Conservation (phyloP, 2,888 invertebrate genomes). For the Leucophenga maculata region DNA sequence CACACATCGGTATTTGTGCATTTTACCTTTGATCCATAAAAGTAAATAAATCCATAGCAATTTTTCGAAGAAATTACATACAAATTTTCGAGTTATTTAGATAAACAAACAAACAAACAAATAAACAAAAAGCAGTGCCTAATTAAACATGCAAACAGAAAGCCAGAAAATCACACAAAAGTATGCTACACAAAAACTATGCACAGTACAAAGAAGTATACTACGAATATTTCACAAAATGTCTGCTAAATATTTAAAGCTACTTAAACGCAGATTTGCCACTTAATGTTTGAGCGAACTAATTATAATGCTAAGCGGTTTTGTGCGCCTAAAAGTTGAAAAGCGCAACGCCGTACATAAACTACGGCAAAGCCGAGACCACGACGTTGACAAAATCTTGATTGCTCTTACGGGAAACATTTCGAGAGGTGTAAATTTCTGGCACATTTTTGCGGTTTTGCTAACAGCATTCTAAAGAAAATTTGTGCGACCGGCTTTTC, state of each 20-base stretch:
- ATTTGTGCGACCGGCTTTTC: constrained; percentile 35
- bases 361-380: constrained; percentile 17
- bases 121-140: not conserved
- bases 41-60: not conserved
- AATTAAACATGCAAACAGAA: constrained; percentile 10
- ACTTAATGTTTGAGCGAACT: constrained; percentile 50
- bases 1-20: too few relatives aligned
- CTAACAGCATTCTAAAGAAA: constrained; percentile 25
- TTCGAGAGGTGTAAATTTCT: constrained; percentile 55
- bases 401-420: constrained; percentile 61
- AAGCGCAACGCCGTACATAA: not conserved
- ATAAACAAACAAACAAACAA: too few relatives aligned
- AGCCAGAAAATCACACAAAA: not conserved
- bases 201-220: too few relatives aligned
- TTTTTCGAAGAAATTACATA: not conserved
- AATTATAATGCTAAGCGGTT: constrained; percentile 46
- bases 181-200: not conserved
- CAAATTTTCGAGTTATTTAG: not conserved
- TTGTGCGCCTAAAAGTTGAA: not conserved
- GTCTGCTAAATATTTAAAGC: constrained; percentile 42
- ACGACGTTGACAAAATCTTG: constrained; percentile 51
- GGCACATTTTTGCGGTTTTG: not conserved
- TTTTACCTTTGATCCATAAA: not conserved
- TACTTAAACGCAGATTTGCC: constrained; percentile 48
- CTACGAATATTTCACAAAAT: too few relatives aligned